A percentile compares a stretch with the other conserved stretches of the same genome.
These are phyloP conservation scores for Calephelis nemesis DNA, from an alignment of 1,140 invertebrate species.

Conservation along the genomic window DNA sequence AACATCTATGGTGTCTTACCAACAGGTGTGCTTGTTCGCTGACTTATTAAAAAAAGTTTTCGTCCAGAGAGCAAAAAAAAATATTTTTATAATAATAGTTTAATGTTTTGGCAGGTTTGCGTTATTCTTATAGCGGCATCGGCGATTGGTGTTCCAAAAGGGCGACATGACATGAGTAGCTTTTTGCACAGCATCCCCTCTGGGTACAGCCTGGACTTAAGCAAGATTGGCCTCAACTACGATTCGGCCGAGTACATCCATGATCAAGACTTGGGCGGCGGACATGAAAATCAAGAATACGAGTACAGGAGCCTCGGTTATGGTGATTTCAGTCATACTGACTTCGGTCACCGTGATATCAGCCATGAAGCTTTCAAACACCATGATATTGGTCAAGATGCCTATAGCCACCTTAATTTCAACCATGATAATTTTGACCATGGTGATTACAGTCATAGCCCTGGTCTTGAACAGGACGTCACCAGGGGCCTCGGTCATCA, in stretches of 20 bases:
- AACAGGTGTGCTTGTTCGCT: too few relatives aligned
- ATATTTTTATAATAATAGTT: neutral
- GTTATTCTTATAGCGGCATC: slow-evolving; percentile 46
- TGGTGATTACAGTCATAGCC: too few relatives aligned
- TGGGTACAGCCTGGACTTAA: slow-evolving; percentile 20
- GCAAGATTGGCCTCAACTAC: neutral
- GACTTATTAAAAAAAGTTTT: neutral
- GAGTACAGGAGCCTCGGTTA: too few relatives aligned
- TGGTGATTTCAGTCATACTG: too few relatives aligned
- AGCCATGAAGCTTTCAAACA: neutral
- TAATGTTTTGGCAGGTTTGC: slow-evolving; percentile 36
- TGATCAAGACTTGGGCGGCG: too few relatives aligned
- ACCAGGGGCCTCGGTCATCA: too few relatives aligned
- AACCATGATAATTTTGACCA: too few relatives aligned
- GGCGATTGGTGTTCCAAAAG: slow-evolving; percentile 45
- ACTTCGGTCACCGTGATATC: too few relatives aligned
- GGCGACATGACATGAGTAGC: slow-evolving; percentile 54
- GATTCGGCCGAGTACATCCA: neutral
- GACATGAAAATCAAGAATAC: too few relatives aligned
- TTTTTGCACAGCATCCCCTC: slow-evolving; percentile 35
- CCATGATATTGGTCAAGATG: neutral
- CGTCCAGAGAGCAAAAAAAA: neutral
- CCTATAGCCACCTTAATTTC: neutral
- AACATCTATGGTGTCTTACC: too few relatives aligned
- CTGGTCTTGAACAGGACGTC: too few relatives aligned